phyloP scores from a whole-genome alignment of 2,888 invertebrate genomes.

The Hofmannophila pseudospretella region DNA sequence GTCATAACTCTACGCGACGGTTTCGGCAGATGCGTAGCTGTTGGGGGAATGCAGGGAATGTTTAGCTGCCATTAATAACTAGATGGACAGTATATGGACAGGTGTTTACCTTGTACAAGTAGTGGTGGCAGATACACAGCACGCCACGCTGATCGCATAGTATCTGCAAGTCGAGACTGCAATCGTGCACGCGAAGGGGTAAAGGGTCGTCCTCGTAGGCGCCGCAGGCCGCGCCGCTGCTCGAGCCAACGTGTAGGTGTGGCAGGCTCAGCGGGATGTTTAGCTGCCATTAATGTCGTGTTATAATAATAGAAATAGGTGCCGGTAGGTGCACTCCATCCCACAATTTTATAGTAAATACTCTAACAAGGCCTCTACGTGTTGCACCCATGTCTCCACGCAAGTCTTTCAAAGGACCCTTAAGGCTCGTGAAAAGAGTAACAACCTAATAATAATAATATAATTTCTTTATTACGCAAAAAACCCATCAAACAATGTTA shows the following conservation, averaged over 20 bases:
- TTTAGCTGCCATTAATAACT: conserved; percentile 81
- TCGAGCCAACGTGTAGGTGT: conserved; percentile 74
- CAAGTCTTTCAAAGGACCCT: no score
- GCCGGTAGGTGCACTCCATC: no score
- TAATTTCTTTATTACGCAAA: no score
- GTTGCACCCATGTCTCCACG: no score
- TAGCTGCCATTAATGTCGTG: conserved; percentile 76
- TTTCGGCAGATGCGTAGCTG: no score
- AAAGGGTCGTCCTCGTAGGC: conserved; percentile 89
- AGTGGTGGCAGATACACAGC: conserved; percentile 86
- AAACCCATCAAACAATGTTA: no score
- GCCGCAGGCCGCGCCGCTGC: conserved; percentile 77
- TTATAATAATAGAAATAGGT: no score
- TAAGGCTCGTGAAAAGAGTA: no score
- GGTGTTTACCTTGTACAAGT: conserved; percentile 85
- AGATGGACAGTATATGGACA: no score
- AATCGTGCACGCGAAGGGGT: conserved; percentile 88
- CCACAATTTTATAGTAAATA: no score
- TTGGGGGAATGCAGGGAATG: conserved; percentile 90
- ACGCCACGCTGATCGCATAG: conserved; percentile 85
- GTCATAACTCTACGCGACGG: conserved; percentile 88
- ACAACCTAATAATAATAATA: no score
- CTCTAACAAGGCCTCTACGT: no score
- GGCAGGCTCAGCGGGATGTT: conserved; percentile 91
- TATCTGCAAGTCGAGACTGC: conserved; percentile 87